These are phyloP conservation scores for Drosophila robusta DNA, from an alignment of 2,888 invertebrate genomes.

Conservation along the genomic window DNA sequence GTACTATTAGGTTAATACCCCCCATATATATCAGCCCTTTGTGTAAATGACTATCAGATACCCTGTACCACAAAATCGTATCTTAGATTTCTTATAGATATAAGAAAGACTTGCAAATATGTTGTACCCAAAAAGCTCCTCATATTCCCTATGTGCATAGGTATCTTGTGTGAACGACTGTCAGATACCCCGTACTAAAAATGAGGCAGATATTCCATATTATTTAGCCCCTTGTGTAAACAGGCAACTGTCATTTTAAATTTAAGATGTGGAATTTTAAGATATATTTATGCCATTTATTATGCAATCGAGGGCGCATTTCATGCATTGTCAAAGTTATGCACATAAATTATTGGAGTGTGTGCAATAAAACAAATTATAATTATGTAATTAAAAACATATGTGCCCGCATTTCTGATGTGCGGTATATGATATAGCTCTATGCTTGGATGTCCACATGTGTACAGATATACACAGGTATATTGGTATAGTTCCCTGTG, in stretches of 20 bases:
- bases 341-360: slow-evolving; percentile 67
- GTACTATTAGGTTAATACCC: neutral
- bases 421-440: neutral
- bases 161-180: neutral
- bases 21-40: too few relatives aligned
- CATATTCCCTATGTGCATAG: too few relatives aligned
- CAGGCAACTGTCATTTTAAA: neutral
- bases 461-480: neutral
- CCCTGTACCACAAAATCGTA: too few relatives aligned
- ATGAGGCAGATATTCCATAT: neutral
- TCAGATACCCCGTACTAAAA: neutral
- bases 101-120: too few relatives aligned
- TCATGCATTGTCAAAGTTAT: slow-evolving; percentile 44
- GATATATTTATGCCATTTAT: slow-evolving; percentile 50
- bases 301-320: slow-evolving; percentile 45
- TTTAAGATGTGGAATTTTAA: slow-evolving; percentile 14
- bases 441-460: neutral
- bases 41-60: too few relatives aligned
- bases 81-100: too few relatives aligned
- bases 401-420: neutral
- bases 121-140: too few relatives aligned
- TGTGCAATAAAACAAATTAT: slow-evolving; percentile 52
- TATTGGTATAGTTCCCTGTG: too few relatives aligned
- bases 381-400: slow-evolving; percentile 40
- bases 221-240: too few relatives aligned